Base-by-base conservation (phyloP, 1,140 invertebrate genomes). In the Hycleus cichorii region DNA sequence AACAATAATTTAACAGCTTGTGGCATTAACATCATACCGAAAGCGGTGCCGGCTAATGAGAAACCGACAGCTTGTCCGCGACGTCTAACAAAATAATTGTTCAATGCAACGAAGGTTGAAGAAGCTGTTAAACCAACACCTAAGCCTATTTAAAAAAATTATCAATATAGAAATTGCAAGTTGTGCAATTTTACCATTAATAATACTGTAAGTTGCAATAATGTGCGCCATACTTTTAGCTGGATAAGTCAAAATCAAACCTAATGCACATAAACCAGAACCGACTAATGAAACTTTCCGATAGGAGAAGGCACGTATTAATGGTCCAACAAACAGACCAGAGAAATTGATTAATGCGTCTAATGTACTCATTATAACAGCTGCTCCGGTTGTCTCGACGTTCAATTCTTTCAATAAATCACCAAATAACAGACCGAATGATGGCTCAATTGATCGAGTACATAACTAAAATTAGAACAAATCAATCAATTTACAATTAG, bases 261-360 rank as follows among this genome's bases (percentile, higher is more conserved):
- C 85, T 8, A 81, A 69, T 8, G 80, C 83, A 54, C 81, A 82
- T 55, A 89, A 76, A 25, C 81, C 64, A 2, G 84, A 82, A 6
- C 86, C 86, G 11, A 82, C 78, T 8, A 87, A 70, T 59, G 85
- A 85, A 3, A 89, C 84, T 74, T 87, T 86, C 55, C 86, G 77
- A 64, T 84, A 89, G 25, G 84, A 86, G 68, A 85, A 88, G 62
- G 80, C 83, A 72, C 84, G 85, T 47, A 88, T 81, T 57, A 88
- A 75, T 1, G 85, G 85, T 3, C 85, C 86, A 52, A 87, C 82
- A 65, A 88, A 83, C 61, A 88, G 78, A 11, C 86, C 86, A 58
- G 86, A 88, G 73, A 89, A 89, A 66, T 89, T 89, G 64, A 88
- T 81, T 58, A 85, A 83, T 1, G 84, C 84, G 69, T 88, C 86